phyloP scores from a whole-genome alignment of 2,113 vertebrate genomes.

The Tretioscincus oriximinensis region DNA sequence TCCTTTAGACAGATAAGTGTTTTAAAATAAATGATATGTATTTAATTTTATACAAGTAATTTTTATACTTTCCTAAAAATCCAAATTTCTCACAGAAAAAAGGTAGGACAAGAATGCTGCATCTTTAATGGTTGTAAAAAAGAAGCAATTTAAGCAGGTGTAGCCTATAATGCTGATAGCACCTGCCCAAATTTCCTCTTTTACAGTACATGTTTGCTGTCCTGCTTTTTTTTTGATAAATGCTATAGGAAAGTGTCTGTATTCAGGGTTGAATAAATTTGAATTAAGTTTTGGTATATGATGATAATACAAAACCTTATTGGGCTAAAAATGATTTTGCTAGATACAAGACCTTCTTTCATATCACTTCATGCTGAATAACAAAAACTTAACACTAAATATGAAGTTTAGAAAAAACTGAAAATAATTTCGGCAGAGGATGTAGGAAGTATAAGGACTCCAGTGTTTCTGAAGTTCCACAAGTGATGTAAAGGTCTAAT shows the following conservation, averaged over 20 bases:
- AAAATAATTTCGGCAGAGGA: slow-evolving; percentile 40
- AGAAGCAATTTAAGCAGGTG: no score
- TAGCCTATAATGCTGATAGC: no score
- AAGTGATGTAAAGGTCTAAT: slow-evolving; percentile 68
- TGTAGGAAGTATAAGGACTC: slow-evolving; percentile 49
- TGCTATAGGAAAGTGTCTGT: rapidly evolving
- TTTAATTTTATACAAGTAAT: no score
- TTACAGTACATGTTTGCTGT: no score
- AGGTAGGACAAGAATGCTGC: background rate
- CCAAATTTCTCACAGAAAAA: background rate
- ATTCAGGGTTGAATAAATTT: slow-evolving; percentile 20
- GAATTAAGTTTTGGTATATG: slow-evolving; percentile 56
- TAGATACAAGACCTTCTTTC: slow-evolving; percentile 49
- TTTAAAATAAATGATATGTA: no score
- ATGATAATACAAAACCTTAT: slow-evolving; percentile 47
- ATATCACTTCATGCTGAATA: slow-evolving; percentile 44
- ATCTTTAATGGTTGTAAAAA: no score
- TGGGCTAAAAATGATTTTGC: slow-evolving; percentile 21
- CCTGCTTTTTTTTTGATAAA: no score
- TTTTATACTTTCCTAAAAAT: background rate
- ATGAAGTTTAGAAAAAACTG: slow-evolving; percentile 37
- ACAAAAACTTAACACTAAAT: slow-evolving; percentile 55
- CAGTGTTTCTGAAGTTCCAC: slow-evolving; percentile 48
- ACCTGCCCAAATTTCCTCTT: no score
- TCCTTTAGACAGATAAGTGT: no score